Conservation (phyloP, 2,113 vertebrate species). For the Microcebus jonahi region DNA sequence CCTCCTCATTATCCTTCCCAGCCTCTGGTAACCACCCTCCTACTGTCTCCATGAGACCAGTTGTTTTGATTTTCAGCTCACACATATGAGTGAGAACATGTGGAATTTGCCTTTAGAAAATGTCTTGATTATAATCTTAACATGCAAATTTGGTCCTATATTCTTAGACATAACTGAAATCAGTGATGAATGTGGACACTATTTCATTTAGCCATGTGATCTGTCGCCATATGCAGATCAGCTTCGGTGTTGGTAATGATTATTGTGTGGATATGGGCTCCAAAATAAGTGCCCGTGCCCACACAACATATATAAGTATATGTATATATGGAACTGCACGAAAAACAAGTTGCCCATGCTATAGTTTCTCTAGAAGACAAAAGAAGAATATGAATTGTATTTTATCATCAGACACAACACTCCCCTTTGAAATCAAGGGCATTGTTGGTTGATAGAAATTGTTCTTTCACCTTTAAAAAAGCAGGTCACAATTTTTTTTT, state of each 20-base stretch:
- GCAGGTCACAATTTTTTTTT: neutral
- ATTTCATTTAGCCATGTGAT: neutral
- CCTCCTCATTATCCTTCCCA: too few species aligned
- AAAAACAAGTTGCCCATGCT: neutral
- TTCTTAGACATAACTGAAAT: neutral
- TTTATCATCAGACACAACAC: neutral
- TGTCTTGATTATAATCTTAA: neutral
- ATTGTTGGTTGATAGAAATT: neutral
- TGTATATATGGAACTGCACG: too few species aligned
- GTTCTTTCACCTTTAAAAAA: neutral
- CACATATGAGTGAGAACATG: too few species aligned
- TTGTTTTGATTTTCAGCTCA: too few species aligned
- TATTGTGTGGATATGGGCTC: too few species aligned
- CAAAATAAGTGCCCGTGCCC: neutral
- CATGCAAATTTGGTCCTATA: neutral
- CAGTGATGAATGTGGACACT: neutral
- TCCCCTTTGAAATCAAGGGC: neutral
- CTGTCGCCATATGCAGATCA: accelerated
- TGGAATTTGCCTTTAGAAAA: neutral
- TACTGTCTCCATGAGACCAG: too few species aligned
- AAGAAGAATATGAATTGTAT: neutral
- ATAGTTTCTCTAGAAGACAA: neutral
- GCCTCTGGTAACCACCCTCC: too few species aligned
- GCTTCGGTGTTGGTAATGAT: too few species aligned
- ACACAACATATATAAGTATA: too few species aligned